Percentiles rank a stretch among this genome's conserved stretches.
Conservation (phyloP, 2,888 invertebrate species). For the Dione vanillae region DNA sequence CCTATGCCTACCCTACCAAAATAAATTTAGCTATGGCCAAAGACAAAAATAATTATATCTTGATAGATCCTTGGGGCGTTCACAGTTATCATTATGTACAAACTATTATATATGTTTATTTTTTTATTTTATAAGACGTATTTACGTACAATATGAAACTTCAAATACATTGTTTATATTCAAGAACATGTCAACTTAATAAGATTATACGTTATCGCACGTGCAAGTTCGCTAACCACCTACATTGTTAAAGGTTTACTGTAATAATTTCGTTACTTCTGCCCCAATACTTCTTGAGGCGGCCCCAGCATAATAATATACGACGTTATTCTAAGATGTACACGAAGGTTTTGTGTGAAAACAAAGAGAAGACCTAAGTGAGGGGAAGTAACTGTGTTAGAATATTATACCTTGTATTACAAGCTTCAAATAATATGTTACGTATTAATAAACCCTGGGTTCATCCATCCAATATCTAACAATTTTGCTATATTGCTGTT, state of each 20-base stretch:
- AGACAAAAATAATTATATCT: too few relatives aligned
- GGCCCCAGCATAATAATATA: constrained; percentile 11
- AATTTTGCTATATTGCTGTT: too few relatives aligned
- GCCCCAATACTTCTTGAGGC: constrained; percentile 16
- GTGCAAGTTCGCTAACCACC: constrained; percentile 13
- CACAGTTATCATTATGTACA: too few relatives aligned
- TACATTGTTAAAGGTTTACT: constrained; percentile 11
- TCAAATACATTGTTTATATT: not conserved
- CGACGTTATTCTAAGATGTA: constrained; percentile 3
- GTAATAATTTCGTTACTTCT: constrained; percentile 28
- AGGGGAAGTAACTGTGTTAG: not conserved
- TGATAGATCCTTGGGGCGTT: too few relatives aligned
- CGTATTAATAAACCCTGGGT: too few relatives aligned
- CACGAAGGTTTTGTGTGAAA: constrained; percentile 22
- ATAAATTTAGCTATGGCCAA: too few relatives aligned
- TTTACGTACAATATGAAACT: not conserved
- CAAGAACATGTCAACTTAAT: not conserved
- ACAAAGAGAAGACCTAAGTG: constrained; percentile 5
- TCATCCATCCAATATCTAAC: too few relatives aligned
- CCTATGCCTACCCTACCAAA: too few relatives aligned
- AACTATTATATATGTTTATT: too few relatives aligned
- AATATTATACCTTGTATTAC: not conserved
- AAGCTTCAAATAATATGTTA: not conserved
- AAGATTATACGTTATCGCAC: constrained; percentile 18
- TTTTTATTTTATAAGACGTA: not conserved